Percentiles rank a stretch among this genome's conserved stretches.
Evolutionary conservation across 2,113 vertebrate genomes (phyloP).

Genomic region (Melanostigma gelatinosum): DNA sequence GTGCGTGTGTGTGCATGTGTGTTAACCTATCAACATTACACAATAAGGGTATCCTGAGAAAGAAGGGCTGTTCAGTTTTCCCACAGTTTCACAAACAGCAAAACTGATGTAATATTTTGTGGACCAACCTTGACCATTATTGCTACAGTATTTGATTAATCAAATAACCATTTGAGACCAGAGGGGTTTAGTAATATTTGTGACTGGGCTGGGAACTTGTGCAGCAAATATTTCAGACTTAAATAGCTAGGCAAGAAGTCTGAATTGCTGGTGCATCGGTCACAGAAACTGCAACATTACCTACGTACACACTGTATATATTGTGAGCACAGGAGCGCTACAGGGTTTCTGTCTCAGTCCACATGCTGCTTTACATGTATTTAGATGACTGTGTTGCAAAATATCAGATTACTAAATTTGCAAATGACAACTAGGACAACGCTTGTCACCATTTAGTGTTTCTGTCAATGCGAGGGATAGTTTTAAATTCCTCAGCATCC

Average conservation of each 20-base stretch:
- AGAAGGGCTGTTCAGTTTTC: conserved; percentile 69
- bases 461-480: not conserved
- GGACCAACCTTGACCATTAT: not conserved
- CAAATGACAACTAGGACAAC: not conserved
- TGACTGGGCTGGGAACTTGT: too few relatives aligned
- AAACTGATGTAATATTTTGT: conserved; percentile 39
- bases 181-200: not conserved
- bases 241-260: not conserved
- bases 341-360: not conserved
- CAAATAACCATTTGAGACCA: not conserved
- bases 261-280: not conserved
- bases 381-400: not conserved
- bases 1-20: conserved; percentile 34
- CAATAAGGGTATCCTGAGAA: conserved; percentile 73
- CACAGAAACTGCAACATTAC: not conserved
- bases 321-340: not conserved
- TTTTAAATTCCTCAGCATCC: not conserved
- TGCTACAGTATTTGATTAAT: conserved; percentile 33
- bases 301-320: not conserved
- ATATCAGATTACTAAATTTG: too few relatives aligned
- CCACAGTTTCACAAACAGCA: conserved; percentile 65
- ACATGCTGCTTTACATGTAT: not conserved
- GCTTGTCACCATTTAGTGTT: not conserved
- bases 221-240: not conserved
- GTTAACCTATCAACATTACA: conserved; percentile 60